phyloP scores from a whole-genome alignment of 2,113 vertebrate species.

The Apeltes quadracus region DNA sequence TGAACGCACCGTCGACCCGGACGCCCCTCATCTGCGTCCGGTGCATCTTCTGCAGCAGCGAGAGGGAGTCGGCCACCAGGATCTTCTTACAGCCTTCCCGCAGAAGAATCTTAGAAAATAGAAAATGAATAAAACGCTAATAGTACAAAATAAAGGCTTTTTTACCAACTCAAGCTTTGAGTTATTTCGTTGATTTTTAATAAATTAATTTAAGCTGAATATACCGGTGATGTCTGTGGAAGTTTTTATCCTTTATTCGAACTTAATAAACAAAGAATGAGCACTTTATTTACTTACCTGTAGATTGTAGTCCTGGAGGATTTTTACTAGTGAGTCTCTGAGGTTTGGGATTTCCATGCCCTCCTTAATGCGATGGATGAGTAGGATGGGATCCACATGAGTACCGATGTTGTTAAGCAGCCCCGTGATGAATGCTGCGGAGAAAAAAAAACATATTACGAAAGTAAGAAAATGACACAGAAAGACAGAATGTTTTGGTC shows the following conservation, averaged over 20 bases:
- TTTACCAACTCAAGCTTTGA: neutral
- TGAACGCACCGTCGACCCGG: slow-evolving; percentile 87
- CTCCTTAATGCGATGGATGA: slow-evolving; percentile 97
- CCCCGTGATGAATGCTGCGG: slow-evolving; percentile 95
- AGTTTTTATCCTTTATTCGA: neutral
- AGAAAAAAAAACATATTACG: neutral
- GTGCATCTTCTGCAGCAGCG: slow-evolving; percentile 96
- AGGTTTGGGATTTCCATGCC: slow-evolving; percentile 99
- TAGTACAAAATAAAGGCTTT: no score
- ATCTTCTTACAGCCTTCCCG: slow-evolving; percentile 99
- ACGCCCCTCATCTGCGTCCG: slow-evolving; percentile 93
- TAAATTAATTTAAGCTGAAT: neutral
- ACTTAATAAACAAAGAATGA: neutral
- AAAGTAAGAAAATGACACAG: neutral
- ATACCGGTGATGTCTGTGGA: neutral
- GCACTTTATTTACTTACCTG: slow-evolving; percentile 79
- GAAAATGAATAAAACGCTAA: no score
- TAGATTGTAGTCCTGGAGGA: slow-evolving; percentile 98
- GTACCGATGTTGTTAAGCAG: slow-evolving; percentile 98
- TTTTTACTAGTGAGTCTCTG: slow-evolving; percentile 96
- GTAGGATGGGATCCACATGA: slow-evolving; percentile 95
- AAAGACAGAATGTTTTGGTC: neutral
- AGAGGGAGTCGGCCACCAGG: slow-evolving; percentile 93
- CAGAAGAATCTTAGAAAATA: slow-evolving; percentile 86
- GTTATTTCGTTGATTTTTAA: neutral